phyloP scores from a whole-genome alignment of 2,888 invertebrate species.

The Drosophila lacicola region DNA sequence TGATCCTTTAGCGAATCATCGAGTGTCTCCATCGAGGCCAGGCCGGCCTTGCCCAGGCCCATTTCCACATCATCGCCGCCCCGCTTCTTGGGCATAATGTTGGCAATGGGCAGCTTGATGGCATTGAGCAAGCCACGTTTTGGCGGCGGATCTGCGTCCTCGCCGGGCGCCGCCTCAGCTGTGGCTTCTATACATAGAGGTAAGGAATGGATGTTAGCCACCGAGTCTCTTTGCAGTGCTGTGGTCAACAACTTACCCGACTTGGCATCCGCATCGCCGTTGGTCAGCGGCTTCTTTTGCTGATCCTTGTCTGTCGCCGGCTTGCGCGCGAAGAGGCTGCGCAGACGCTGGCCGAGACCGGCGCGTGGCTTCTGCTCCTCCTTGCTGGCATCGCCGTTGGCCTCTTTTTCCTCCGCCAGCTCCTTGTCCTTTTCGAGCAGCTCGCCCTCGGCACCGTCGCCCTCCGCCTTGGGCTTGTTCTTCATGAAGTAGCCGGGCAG shows the following conservation, averaged over 20 bases:
- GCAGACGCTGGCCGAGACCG: slow-evolving; percentile 85
- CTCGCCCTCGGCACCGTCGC: slow-evolving; percentile 85
- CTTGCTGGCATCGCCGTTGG: slow-evolving; percentile 57
- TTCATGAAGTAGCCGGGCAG: slow-evolving; percentile 94
- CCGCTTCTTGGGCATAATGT: slow-evolving; percentile 87
- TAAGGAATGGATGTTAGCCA: not conserved
- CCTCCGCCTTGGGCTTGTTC: slow-evolving; percentile 90
- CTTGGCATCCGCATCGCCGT: slow-evolving; percentile 83
- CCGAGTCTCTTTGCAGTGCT: not conserved
- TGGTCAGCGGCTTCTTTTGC: slow-evolving; percentile 72
- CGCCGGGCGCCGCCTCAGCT: slow-evolving; percentile 74
- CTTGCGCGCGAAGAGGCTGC: slow-evolving; percentile 87
- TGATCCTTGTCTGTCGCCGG: slow-evolving; percentile 82
- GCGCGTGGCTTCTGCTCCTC: slow-evolving; percentile 83
- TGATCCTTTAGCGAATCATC: slow-evolving; percentile 90
- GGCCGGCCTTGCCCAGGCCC: slow-evolving; percentile 88
- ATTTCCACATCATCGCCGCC: slow-evolving; percentile 86
- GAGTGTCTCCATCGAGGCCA: slow-evolving; percentile 93
- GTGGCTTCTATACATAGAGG: slow-evolving; percentile 71
- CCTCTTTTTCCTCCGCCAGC: slow-evolving; percentile 79
- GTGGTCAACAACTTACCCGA: slow-evolving; percentile 74
- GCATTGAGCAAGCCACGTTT: slow-evolving; percentile 87
- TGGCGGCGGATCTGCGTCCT: slow-evolving; percentile 74
- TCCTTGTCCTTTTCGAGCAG: slow-evolving; percentile 85
- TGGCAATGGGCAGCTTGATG: slow-evolving; percentile 88